A percentile compares a stretch with the other conserved stretches of the same genome.
Conservation (phyloP, 2,888 invertebrate genomes). For the Agonum fuliginosum region DNA sequence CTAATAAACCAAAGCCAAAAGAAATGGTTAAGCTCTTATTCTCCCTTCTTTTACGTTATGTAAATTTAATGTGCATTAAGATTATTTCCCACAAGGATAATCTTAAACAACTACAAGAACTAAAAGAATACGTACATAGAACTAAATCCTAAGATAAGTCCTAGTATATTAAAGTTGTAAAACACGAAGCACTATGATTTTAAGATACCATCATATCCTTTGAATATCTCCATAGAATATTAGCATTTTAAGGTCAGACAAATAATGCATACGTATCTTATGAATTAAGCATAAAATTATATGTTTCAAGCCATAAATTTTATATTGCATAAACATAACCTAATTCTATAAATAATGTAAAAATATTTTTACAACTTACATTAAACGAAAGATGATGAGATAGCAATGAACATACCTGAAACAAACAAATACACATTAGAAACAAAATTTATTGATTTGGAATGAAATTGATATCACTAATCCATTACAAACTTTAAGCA, state of each 20-base stretch:
- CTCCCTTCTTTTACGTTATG: no score
- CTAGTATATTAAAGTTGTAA: constrained; percentile 17
- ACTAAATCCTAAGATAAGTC: constrained; percentile 16
- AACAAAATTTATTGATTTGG: not conserved
- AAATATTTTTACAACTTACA: not conserved
- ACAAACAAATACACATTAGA: not conserved
- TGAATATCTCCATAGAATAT: not conserved
- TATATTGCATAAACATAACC: not conserved
- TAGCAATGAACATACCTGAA: constrained; percentile 12
- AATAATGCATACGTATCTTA: constrained; percentile 19
- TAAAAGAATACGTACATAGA: constrained; percentile 10
- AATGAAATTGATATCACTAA: not conserved
- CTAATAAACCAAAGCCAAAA: no score
- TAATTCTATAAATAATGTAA: not conserved
- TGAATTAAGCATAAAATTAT: not conserved
- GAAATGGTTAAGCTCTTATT: no score
- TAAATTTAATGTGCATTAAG: not conserved
- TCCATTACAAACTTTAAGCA: not conserved
- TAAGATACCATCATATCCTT: constrained; percentile 4
- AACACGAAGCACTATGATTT: constrained; percentile 14
- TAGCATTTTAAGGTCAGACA: constrained; percentile 21
- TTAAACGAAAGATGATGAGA: not conserved
- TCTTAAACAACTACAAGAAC: not conserved
- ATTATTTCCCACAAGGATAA: not conserved
- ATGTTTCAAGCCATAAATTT: not conserved